phyloP scores from a whole-genome alignment of 1,140 invertebrate genomes.

The Goniozus legneri region DNA sequence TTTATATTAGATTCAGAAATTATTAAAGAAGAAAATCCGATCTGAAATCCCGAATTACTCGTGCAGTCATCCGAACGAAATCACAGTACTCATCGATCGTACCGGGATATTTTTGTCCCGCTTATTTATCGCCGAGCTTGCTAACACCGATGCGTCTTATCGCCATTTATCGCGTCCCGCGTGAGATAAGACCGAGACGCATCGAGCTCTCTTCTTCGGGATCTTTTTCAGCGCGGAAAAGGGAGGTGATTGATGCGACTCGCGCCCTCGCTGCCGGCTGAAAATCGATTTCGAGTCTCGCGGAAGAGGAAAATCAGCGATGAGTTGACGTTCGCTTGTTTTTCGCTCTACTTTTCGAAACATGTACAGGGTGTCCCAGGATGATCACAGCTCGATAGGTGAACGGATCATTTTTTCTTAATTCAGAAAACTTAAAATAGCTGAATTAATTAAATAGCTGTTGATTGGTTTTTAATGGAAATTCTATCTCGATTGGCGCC shows the following conservation, averaged over 20 bases:
- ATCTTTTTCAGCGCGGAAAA: neutral
- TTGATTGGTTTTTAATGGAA: neutral
- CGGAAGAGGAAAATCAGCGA: neutral
- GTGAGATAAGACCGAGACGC: constrained; percentile 9
- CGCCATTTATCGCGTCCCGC: constrained; percentile 15
- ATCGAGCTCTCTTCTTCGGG: neutral
- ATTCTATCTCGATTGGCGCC: neutral
- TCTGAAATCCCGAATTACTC: too few relatives aligned
- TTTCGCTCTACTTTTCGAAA: neutral
- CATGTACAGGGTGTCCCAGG: too few relatives aligned
- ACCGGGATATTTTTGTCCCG: too few relatives aligned
- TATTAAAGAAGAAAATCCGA: too few relatives aligned
- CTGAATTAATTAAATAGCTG: neutral
- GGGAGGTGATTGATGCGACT: constrained; percentile 17
- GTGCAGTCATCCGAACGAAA: too few relatives aligned
- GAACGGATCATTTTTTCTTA: neutral
- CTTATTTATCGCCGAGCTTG: too few relatives aligned
- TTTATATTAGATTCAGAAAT: too few relatives aligned
- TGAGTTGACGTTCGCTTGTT: neutral
- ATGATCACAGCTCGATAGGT: too few relatives aligned
- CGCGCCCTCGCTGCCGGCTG: neutral
- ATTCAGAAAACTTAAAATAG: neutral
- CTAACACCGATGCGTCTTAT: constrained; percentile 9
- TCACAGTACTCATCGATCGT: too few relatives aligned
- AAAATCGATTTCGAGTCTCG: neutral